phyloP scores from a whole-genome alignment of 2,888 invertebrate species.

The Tetanocera ferruginea region DNA sequence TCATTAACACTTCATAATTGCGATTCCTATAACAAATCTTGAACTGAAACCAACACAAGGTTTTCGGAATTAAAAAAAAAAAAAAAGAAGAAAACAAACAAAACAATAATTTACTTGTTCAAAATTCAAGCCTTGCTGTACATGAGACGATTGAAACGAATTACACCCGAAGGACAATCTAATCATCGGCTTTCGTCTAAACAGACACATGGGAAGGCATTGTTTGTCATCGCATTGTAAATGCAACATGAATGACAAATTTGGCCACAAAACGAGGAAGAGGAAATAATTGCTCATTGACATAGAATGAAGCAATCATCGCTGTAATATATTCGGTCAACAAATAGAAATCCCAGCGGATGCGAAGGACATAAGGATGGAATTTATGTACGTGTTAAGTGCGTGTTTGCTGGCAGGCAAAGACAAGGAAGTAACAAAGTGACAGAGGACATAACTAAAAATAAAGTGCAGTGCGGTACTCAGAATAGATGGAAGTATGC shows the following conservation, averaged over 20 bases:
- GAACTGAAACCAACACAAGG: too few species aligned
- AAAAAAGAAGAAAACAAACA: too few species aligned
- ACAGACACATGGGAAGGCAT: conserved; percentile 16
- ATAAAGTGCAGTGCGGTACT: too few species aligned
- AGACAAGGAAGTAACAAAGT: not conserved
- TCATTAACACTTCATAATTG: too few species aligned
- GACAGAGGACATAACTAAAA: not conserved
- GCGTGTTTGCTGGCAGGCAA: not conserved
- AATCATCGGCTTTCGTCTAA: conserved; percentile 7
- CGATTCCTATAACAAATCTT: too few species aligned
- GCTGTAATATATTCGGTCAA: conserved; percentile 27
- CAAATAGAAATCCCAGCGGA: conserved; percentile 21
- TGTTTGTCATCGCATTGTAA: conserved; percentile 22
- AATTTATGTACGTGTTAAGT: not conserved
- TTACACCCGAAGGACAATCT: conserved; percentile 15
- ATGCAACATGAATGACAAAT: conserved; percentile 13
- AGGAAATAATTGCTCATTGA: conserved; percentile 17
- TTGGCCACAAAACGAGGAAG: not conserved
- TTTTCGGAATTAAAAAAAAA: not conserved
- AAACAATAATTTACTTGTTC: too few species aligned
- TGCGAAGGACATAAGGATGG: conserved; percentile 12
- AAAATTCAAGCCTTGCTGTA: too few species aligned
- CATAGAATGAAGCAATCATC: conserved; percentile 27
- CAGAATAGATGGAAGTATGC: too few species aligned
- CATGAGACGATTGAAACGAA: not conserved